These are phyloP conservation scores for Drosophila siamana DNA, from an alignment of 2,888 invertebrate species.

Conservation along the genomic window DNA sequence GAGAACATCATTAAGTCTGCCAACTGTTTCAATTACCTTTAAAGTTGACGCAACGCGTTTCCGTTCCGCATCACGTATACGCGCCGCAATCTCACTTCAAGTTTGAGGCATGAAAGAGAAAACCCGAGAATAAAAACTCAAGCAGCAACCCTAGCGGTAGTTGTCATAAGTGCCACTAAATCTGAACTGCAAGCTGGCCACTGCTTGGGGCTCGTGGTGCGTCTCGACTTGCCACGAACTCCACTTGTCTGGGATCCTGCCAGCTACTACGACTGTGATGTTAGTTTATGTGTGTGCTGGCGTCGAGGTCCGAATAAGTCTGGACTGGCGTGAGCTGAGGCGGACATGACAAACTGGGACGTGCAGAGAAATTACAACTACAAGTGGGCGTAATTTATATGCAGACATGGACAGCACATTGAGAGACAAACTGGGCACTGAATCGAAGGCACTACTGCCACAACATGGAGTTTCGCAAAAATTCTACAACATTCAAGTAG, in stretches of 20 bases:
- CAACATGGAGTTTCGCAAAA: conserved; percentile 35
- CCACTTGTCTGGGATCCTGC: conserved; percentile 51
- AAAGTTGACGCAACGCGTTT: conserved; percentile 31
- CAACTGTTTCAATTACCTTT: conserved; percentile 46
- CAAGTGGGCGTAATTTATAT: conserved; percentile 75
- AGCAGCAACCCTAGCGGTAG: conserved; percentile 13
- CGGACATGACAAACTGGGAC: conserved; percentile 65
- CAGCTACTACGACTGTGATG: conserved; percentile 66
- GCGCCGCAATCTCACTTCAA: conserved; percentile 29
- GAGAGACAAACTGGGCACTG: conserved; percentile 56
- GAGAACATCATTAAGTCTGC: conserved; percentile 55
- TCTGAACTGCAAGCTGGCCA: conserved; percentile 61
- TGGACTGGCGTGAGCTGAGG: conserved; percentile 11
- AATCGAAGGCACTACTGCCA: conserved; percentile 55
- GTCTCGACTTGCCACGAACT: conserved; percentile 51
- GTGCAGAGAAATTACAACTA: conserved; percentile 73
- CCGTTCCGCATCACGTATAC: conserved; percentile 5
- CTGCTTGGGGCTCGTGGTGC: conserved; percentile 41
- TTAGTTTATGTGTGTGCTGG: conserved; percentile 52
- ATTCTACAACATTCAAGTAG: conserved; percentile 34
- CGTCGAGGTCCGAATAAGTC: conserved; percentile 7
- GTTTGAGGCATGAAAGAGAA: conserved; percentile 7
- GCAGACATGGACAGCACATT: conserved; percentile 73
- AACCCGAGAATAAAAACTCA: conserved; percentile 27
- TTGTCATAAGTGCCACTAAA: conserved; percentile 74